Evolutionary conservation across 64 coral and sea anemone species (phyloP).

Genomic region (Porites australiensis): DNA sequence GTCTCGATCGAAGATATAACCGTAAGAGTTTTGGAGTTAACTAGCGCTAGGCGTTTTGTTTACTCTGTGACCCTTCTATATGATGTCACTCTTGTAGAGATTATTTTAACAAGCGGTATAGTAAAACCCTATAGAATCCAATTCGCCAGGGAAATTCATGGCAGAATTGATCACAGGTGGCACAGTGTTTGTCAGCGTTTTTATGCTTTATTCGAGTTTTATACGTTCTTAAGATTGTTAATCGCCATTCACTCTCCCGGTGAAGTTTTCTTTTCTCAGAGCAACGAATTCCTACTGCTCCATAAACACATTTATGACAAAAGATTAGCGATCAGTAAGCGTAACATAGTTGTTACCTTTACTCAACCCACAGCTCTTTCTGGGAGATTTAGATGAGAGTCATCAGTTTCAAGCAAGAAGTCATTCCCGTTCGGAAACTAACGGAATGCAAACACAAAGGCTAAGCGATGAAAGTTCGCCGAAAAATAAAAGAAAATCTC

Average conservation of each 20-base stretch:
- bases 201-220: too few species aligned
- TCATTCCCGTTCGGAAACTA: neutral
- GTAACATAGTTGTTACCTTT: neutral
- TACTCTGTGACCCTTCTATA: conserved; percentile 22
- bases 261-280: neutral
- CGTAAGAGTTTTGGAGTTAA: conserved; percentile 35
- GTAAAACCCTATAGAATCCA: neutral
- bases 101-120: neutral
- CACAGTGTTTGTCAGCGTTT: too few species aligned
- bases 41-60: conserved; percentile 33
- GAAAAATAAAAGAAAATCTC: conserved; percentile 70
- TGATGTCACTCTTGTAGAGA: neutral
- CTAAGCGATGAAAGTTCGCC: conserved; percentile 47
- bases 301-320: neutral
- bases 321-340: neutral
- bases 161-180: too few species aligned
- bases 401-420: conserved; percentile 27
- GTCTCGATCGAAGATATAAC: conserved; percentile 16
- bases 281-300: neutral
- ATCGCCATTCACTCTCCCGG: neutral
- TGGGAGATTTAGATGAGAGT: conserved; percentile 41
- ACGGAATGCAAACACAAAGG: conserved; percentile 63
- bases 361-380: conserved; percentile 10
- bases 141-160: too few species aligned
- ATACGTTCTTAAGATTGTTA: neutral